Conservation (phyloP, 1,140 invertebrate genomes). For the Cherax quadricarinatus region DNA sequence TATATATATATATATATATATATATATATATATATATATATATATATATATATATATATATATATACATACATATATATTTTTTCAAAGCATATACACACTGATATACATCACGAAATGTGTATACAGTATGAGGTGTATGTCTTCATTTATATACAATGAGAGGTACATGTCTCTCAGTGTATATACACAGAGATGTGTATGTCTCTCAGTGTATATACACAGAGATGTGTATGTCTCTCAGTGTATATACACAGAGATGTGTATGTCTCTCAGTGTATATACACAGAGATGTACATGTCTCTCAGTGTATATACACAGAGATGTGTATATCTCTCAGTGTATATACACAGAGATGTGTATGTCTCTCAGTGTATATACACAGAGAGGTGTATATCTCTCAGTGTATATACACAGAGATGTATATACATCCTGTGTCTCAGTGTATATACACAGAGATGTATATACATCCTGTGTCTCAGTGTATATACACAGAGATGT, state of each 20-base stretch:
- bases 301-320: neutral
- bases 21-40: neutral
- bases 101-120: neutral
- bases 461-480: no score
- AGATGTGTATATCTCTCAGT: neutral
- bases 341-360: neutral
- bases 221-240: neutral
- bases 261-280: neutral
- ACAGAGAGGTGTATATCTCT: neutral
- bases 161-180: no score
- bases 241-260: neutral
- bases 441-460: neutral
- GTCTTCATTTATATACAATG: no score
- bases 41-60: neutral
- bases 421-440: no score
- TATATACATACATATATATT: slow-evolving; percentile 4
- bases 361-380: neutral
- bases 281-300: neutral
- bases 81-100: neutral
- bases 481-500: neutral
- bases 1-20: neutral
- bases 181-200: neutral
- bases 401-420: neutral
- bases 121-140: neutral
- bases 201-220: neutral